Evolutionary conservation across 2,113 vertebrate species (phyloP).

Genomic region (Spermophilus dauricus): DNA sequence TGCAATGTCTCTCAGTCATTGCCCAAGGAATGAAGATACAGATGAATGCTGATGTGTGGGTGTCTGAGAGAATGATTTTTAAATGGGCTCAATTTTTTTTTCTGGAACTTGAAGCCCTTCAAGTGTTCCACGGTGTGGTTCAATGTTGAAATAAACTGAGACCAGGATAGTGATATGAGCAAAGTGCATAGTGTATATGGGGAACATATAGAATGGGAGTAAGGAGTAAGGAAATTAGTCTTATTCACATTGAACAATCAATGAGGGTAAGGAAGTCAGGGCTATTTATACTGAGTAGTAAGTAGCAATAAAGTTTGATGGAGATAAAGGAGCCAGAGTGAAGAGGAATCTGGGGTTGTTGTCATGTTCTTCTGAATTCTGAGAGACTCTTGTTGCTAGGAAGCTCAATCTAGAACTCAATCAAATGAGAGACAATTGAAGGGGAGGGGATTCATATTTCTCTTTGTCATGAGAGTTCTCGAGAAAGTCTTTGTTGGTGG

Average conservation of each 20-base stretch:
- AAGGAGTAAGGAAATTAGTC: background rate
- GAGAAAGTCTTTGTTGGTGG: background rate
- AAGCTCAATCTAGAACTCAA: slow-evolving; percentile 1
- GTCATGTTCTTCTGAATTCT: background rate
- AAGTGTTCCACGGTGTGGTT: background rate
- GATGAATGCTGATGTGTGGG: background rate
- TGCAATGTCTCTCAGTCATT: background rate
- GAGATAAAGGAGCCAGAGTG: background rate
- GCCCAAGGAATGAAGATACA: background rate
- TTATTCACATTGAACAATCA: background rate
- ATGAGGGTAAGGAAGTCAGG: background rate
- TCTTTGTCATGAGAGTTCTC: slow-evolving; percentile 9
- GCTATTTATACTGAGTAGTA: too few species aligned
- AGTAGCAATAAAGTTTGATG: background rate
- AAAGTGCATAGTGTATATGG: background rate
- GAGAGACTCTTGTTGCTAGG: slow-evolving; percentile 45
- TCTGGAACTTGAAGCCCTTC: background rate
- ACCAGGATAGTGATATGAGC: background rate
- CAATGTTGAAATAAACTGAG: background rate
- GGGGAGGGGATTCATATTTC: background rate
- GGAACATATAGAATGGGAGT: too few species aligned
- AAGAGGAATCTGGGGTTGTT: background rate
- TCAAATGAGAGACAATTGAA: slow-evolving; percentile 17
- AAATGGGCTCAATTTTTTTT: background rate
- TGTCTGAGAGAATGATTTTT: background rate